Percentiles rank a stretch among this genome's conserved stretches.
Conservation (phyloP, 2,113 vertebrate species). For the Abramis brama region DNA sequence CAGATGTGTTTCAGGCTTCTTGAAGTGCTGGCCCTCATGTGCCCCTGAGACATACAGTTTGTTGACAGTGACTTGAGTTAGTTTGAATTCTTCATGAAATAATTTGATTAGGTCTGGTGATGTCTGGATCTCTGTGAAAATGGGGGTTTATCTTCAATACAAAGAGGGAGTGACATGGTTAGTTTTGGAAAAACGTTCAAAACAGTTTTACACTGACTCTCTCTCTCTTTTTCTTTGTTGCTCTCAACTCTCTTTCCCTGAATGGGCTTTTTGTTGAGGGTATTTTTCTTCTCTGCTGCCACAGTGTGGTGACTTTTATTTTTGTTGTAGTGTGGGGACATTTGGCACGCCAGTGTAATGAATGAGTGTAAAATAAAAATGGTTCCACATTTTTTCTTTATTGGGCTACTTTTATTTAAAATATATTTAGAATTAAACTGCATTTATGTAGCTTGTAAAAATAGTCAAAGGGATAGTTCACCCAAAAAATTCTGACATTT, state of each 20-base stretch:
- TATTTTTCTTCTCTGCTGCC: slow-evolving; percentile 31
- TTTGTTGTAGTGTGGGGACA: no score
- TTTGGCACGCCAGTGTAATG: no score
- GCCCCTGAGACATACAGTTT: background rate
- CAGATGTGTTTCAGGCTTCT: slow-evolving; percentile 6
- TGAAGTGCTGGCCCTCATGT: background rate
- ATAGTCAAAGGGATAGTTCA: no score
- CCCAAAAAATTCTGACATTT: no score
- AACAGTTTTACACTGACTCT: background rate
- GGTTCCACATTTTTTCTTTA: no score
- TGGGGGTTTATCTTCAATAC: background rate
- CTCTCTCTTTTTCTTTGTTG: background rate
- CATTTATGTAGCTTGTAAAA: no score
- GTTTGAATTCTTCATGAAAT: background rate
- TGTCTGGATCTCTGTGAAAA: slow-evolving; percentile 20
- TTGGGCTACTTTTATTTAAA: no score
- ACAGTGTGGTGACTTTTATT: slow-evolving; percentile 10
- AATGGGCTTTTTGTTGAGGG: background rate
- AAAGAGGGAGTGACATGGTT: background rate
- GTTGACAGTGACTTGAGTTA: background rate
- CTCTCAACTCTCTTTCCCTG: slow-evolving; percentile 3
- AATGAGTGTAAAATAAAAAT: no score
- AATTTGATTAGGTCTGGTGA: background rate
- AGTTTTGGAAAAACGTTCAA: background rate
- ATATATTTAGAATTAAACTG: no score